A percentile compares a stretch with the other conserved stretches of the same genome.
These are phyloP conservation scores for Andrena hattorfiana DNA, from an alignment of 2,888 invertebrate genomes.

Conservation along the genomic window DNA sequence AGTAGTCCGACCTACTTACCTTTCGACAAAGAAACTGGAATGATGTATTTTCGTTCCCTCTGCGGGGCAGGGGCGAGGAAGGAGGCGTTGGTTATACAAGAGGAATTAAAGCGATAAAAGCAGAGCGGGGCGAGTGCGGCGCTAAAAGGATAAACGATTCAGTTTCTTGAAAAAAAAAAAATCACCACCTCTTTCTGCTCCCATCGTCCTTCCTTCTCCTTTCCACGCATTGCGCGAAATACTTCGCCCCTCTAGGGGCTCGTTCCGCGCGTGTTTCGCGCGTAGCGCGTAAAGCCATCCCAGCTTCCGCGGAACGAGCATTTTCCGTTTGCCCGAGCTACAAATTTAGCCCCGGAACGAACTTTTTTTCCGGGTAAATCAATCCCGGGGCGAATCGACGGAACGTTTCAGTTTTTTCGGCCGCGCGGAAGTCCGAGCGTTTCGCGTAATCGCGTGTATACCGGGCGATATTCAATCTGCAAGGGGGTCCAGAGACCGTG, in stretches of 20 bases:
- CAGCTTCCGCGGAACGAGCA: slow-evolving; percentile 2
- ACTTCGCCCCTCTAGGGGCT: too few species aligned
- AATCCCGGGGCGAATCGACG: neutral
- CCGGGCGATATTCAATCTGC: neutral
- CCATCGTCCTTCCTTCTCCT: neutral
- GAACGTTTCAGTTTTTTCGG: neutral
- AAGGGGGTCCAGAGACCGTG: neutral
- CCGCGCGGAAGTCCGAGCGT: neutral
- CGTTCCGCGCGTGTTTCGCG: neutral
- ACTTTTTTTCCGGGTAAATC: neutral
- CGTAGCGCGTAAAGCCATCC: neutral
- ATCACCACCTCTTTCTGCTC: neutral
- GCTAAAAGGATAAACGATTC: slow-evolving; percentile 67
- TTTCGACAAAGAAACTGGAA: slow-evolving; percentile 60
- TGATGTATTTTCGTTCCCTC: slow-evolving; percentile 63
- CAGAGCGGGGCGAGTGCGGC: slow-evolving; percentile 42
- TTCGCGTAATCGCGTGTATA: neutral
- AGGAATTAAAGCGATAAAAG: slow-evolving; percentile 70
- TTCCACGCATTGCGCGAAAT: neutral
- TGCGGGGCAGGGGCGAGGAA: neutral
- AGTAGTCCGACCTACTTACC: slow-evolving; percentile 70
- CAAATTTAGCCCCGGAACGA: neutral
- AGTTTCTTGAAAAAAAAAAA: slow-evolving; percentile 43
- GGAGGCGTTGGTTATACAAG: slow-evolving; percentile 29
- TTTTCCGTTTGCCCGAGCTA: neutral